phyloP scores from a whole-genome alignment of 2,113 vertebrate genomes.

The Corythaeola cristata region DNA sequence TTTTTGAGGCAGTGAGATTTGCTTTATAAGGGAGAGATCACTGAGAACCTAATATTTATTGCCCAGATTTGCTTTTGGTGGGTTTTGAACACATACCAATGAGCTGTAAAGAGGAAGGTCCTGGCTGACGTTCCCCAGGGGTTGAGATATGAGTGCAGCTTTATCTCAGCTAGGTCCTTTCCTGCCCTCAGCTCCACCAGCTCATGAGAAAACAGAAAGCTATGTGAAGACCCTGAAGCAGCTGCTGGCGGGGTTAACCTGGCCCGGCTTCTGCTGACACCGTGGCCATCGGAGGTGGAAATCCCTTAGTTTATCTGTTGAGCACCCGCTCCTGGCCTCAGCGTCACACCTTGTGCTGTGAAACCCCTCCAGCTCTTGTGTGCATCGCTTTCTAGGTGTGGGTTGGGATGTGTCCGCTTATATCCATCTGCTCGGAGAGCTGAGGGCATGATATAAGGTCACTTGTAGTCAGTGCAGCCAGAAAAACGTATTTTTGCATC shows the following conservation, averaged over 20 bases:
- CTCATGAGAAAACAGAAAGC: neutral
- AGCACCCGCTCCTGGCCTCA: neutral
- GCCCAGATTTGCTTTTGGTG: neutral
- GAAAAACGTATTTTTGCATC: neutral
- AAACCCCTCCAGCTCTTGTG: neutral
- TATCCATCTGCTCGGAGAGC: neutral
- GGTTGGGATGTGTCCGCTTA: neutral
- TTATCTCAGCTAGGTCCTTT: neutral
- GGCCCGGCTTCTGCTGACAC: neutral
- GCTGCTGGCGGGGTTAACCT: neutral
- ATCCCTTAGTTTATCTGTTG: neutral
- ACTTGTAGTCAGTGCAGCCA: accelerated
- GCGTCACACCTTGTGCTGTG: accelerated
- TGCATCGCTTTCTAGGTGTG: neutral
- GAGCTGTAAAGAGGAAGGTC: neutral
- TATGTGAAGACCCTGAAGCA: neutral
- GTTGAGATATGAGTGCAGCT: neutral
- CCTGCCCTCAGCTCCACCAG: neutral
- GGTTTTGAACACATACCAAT: accelerated
- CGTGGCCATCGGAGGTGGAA: neutral
- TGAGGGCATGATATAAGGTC: neutral
- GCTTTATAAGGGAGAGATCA: neutral
- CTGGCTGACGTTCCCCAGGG: neutral
- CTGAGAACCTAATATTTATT: neutral
- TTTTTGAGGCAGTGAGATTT: neutral